Base-by-base conservation (phyloP, 2,888 invertebrate genomes). In the Drosophila rellima region DNA sequence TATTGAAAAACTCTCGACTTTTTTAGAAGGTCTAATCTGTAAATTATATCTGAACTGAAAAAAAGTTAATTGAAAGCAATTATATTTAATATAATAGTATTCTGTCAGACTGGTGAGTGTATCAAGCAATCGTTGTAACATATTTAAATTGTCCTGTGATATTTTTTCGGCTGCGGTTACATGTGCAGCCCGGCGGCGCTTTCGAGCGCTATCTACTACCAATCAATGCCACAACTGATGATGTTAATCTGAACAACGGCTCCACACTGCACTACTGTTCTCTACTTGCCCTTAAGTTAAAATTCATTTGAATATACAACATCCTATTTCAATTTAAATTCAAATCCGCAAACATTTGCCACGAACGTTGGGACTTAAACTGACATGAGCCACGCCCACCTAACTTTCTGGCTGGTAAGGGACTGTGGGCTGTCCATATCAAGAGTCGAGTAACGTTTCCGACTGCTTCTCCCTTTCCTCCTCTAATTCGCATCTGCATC, bases 321-420 rank as follows among this genome's bases (percentile, higher is more conserved):
- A 90, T 89, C 88, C 90, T 86, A 90, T 90, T 91, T 90, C 91
- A 91, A 91, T 91, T 91, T 91, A 91, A 90, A 91, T 91, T 90
- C 90, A 91, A 91, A 91, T 91, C 80, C 89, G 90, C 90, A 89
- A 89, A 88, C 87, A 90, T 87, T 85, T 76, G 79, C 88, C 80
- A 80, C 78, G 73, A 82, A 87, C 70, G 76, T 76, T 78, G 66
- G 70, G 13, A 56, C 74, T 78, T 66, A 60, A 62, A 74, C 86
- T 86, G 84, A 76, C 84, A 80, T 64, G 82, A 52, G 72, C 74
- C 80, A 82, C 87, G 82, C 87, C 82, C 80, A 69, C 51, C 15
- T 31, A 55, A 17, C 56, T 15, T 13, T 15, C 23, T 6, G 39
- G 26, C 56, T 56, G 45, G 61, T 42, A 52, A 70, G 54, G 77